Evolutionary conservation across 2,113 vertebrate genomes (phyloP).

Genomic region (Eira barbara): DNA sequence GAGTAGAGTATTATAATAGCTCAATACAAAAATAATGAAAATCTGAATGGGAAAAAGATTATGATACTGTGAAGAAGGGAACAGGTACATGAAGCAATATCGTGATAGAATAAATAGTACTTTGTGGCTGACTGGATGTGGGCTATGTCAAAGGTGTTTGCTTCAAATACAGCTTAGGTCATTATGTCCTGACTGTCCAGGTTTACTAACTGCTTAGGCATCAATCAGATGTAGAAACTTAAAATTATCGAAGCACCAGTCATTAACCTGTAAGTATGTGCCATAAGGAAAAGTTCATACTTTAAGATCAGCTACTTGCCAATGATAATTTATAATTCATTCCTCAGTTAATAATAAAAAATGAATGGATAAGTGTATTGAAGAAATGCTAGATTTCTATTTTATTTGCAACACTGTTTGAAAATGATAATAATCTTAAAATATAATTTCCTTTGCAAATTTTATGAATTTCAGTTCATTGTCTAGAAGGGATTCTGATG

Average conservation of each 20-base stretch:
- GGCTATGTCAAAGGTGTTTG: background rate
- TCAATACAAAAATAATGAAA: background rate
- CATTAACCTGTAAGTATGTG: background rate
- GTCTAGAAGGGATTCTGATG: background rate
- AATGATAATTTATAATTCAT: background rate
- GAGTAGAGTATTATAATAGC: background rate
- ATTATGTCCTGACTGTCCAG: background rate
- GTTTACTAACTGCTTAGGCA: background rate
- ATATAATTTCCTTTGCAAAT: conserved; percentile 23
- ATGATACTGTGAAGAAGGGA: background rate
- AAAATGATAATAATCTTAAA: background rate
- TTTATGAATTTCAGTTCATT: conserved; percentile 37
- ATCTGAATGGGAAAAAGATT: background rate
- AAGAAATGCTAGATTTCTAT: background rate
- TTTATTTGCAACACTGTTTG: background rate
- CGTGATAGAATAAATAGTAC: background rate
- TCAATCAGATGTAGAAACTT: background rate
- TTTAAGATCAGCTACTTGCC: background rate
- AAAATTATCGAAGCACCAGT: background rate
- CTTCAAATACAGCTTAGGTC: background rate
- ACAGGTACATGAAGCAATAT: background rate
- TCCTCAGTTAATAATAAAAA: background rate
- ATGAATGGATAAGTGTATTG: background rate
- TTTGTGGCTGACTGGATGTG: background rate
- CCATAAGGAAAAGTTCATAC: background rate